Conservation (phyloP, 2,888 invertebrate genomes). For the Biston stratarius region DNA sequence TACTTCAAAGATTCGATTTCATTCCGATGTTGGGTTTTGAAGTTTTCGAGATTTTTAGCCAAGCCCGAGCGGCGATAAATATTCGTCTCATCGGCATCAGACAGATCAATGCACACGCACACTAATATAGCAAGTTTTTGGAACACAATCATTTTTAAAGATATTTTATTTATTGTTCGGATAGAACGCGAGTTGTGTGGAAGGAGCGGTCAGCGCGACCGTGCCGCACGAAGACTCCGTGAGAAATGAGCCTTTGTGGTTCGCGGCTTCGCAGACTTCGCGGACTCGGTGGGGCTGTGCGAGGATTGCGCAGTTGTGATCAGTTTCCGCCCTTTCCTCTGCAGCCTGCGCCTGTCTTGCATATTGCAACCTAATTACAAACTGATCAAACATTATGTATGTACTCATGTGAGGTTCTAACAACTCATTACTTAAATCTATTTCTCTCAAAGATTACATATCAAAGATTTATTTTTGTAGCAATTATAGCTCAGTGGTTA, state of each 20-base stretch:
- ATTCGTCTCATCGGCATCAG: neutral
- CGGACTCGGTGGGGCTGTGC: conserved; percentile 57
- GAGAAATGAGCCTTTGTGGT: conserved; percentile 60
- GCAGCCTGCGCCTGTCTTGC: conserved; percentile 38
- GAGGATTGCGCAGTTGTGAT: conserved; percentile 73
- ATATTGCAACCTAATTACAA: conserved; percentile 4
- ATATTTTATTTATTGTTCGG: too few relatives aligned
- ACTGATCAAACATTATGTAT: conserved; percentile 4
- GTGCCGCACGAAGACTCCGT: conserved; percentile 45
- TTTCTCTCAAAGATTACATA: too few relatives aligned
- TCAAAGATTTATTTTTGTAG: too few relatives aligned
- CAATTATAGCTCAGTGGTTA: too few relatives aligned
- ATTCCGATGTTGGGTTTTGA: conserved; percentile 62
- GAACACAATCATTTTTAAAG: conserved; percentile 68
- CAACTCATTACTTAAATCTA: too few relatives aligned
- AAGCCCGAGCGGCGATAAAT: conserved; percentile 51
- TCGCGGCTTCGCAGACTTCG: conserved; percentile 34
- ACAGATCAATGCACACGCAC: neutral
- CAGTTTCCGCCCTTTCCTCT: conserved; percentile 68
- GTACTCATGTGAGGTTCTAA: neutral
- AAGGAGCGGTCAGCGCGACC: conserved; percentile 35
- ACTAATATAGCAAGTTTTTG: conserved; percentile 21
- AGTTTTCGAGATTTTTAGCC: conserved; percentile 62
- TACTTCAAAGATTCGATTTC: conserved; percentile 64
- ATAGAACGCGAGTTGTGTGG: conserved; percentile 38